Evolutionary conservation across 2,797 vertebrate genomes (phyloP).

Genomic region (Danio choprae): DNA sequence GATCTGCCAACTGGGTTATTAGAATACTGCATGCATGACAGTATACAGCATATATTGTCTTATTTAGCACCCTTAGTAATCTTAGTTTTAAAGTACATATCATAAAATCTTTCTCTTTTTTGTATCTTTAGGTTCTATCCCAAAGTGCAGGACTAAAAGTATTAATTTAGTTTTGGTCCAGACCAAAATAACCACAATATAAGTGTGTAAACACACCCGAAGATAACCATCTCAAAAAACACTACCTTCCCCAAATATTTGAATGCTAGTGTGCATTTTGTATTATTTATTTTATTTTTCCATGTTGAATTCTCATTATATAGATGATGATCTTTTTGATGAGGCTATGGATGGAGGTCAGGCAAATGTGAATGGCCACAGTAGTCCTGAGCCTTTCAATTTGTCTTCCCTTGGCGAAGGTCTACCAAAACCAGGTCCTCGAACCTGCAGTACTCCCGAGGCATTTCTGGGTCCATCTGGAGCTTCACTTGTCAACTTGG

Average conservation of each 20-base stretch:
- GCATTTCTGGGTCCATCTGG: conserved; percentile 88
- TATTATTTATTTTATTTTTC: background rate
- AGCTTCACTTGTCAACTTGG: conserved; percentile 92
- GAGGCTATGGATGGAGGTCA: conserved; percentile 84
- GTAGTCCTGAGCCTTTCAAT: conserved; percentile 83
- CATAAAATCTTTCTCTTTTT: no score
- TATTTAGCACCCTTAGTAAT: no score
- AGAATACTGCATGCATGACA: no score
- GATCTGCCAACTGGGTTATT: no score
- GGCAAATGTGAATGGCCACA: conserved; percentile 79
- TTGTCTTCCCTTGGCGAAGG: conserved; percentile 80
- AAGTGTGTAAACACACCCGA: no score
- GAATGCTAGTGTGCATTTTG: background rate
- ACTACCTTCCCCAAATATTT: background rate
- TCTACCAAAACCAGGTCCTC: conserved; percentile 73
- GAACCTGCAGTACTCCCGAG: conserved; percentile 84
- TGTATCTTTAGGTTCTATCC: no score
- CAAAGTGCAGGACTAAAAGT: no score
- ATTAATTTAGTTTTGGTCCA: no score
- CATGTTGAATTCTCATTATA: background rate
- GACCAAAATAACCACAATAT: no score
- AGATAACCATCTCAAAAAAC: no score
- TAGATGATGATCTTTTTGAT: conserved; percentile 89
- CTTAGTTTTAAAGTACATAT: no score
- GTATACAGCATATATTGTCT: no score